Percentiles rank a stretch among this genome's conserved stretches.
phyloP scores from a whole-genome alignment of 2,888 invertebrate genomes.

The Chironomus riparius region DNA sequence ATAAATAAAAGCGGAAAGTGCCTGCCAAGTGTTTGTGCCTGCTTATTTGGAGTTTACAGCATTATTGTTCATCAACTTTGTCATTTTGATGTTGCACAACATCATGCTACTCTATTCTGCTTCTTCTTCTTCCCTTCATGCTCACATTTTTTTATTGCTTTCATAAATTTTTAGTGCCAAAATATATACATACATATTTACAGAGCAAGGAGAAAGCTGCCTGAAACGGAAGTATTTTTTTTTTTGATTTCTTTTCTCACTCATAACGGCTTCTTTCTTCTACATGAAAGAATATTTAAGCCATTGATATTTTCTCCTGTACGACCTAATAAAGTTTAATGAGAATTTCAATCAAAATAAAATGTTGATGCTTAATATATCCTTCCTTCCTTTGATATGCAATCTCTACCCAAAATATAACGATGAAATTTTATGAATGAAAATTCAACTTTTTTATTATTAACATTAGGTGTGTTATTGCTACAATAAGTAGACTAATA shows the following conservation, averaged over 20 bases:
- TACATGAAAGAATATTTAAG: no score
- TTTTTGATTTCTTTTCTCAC: not conserved
- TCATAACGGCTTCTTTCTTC: not conserved
- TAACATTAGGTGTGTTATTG: no score
- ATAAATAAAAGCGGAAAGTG: not conserved
- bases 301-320: not conserved
- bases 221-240: not conserved
- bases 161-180: conserved; percentile 6
- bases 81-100: not conserved
- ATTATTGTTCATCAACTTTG: not conserved
- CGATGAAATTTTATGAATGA: not conserved
- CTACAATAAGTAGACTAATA: no score
- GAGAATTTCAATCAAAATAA: not conserved
- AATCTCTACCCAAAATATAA: not conserved
- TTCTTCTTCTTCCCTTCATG: not conserved
- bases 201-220: not conserved
- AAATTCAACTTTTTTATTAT: not conserved
- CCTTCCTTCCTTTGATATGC: not conserved
- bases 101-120: not conserved
- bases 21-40: conserved; percentile 3
- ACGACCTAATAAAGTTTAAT: conserved; percentile 3
- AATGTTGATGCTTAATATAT: not conserved
- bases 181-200: not conserved
- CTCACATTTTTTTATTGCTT: not conserved
- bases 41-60: not conserved